Conservation (phyloP, 2,797 vertebrate genomes). For the Macroramphosus scolopax region DNA sequence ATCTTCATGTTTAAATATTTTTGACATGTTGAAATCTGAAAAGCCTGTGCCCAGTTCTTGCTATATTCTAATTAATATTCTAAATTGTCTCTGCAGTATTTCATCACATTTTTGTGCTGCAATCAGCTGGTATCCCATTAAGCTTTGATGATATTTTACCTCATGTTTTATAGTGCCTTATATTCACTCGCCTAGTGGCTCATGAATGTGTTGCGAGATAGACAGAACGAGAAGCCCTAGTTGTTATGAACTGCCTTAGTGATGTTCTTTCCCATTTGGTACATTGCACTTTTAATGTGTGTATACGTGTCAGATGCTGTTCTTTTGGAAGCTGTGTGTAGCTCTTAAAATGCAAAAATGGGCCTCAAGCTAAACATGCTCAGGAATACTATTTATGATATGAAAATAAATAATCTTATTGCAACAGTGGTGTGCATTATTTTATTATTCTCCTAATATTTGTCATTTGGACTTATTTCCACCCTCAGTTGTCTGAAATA, state of each 20-base stretch:
- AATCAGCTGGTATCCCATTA: constrained; percentile 24
- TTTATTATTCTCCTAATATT: no score
- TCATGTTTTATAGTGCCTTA: constrained; percentile 66
- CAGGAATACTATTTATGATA: constrained; percentile 68
- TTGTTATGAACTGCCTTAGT: constrained; percentile 19
- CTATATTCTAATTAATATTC: constrained; percentile 46
- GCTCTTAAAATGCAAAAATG: constrained; percentile 78
- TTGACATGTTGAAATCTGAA: constrained; percentile 28
- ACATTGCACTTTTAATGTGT: constrained; percentile 30
- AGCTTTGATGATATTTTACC: constrained; percentile 22
- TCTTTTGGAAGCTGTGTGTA: constrained; percentile 60
- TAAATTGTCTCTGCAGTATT: constrained; percentile 20
- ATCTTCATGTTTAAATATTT: constrained; percentile 53
- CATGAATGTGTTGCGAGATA: constrained; percentile 17
- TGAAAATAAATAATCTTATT: constrained; percentile 52
- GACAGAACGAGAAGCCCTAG: constrained; percentile 9
- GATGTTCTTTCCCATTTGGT: constrained; percentile 36
- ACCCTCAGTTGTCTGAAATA: no score
- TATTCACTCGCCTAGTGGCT: constrained; percentile 29
- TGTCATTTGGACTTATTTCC: no score
- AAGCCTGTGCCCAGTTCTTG: constrained; percentile 30
- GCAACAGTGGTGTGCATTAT: constrained; percentile 39
- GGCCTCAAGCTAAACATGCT: constrained; percentile 81
- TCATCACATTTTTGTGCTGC: constrained; percentile 50
- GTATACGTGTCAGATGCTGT: constrained; percentile 49